These are phyloP conservation scores for Acrossocheilus fasciatus DNA, from an alignment of 2,797 vertebrate genomes.

Conservation along the genomic window DNA sequence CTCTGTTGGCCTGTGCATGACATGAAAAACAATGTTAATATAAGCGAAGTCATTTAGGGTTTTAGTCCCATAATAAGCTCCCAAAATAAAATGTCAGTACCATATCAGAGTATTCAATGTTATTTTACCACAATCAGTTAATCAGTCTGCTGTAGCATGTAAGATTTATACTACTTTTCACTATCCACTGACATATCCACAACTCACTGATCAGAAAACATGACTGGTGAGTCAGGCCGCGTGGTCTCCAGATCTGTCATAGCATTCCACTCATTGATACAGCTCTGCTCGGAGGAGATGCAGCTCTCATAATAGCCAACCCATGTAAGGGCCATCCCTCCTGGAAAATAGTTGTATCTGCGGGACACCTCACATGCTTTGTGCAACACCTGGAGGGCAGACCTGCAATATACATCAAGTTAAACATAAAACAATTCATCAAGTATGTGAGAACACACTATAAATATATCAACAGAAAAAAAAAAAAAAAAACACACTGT, in stretches of 20 bases:
- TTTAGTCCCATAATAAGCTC: not conserved
- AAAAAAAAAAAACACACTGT: not conserved
- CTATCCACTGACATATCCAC: not conserved
- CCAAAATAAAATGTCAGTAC: not conserved
- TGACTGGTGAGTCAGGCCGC: slow-evolving; percentile 89
- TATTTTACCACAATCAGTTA: not conserved
- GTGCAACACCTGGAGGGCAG: slow-evolving; percentile 94
- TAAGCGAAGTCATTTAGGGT: not conserved
- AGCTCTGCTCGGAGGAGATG: slow-evolving; percentile 95
- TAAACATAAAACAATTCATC: not conserved
- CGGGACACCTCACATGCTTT: slow-evolving; percentile 96
- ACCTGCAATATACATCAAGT: slow-evolving; percentile 76
- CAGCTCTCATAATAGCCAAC: slow-evolving; percentile 96
- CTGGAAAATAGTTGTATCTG: slow-evolving; percentile 94
- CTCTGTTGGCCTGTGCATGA: slow-evolving; percentile 86
- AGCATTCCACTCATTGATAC: slow-evolving; percentile 97
- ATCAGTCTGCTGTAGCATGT: not conserved
- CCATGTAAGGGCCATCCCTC: slow-evolving; percentile 94
- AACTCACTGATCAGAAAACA: slow-evolving; percentile 93
- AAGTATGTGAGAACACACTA: not conserved
- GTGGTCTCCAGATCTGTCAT: slow-evolving; percentile 95
- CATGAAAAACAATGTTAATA: slow-evolving; percentile 21
- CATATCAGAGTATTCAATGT: not conserved
- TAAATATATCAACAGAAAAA: not conserved
- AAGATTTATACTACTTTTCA: not conserved